Base-by-base conservation (phyloP, 2,797 vertebrate genomes). In the Enteromius viviparus region DNA sequence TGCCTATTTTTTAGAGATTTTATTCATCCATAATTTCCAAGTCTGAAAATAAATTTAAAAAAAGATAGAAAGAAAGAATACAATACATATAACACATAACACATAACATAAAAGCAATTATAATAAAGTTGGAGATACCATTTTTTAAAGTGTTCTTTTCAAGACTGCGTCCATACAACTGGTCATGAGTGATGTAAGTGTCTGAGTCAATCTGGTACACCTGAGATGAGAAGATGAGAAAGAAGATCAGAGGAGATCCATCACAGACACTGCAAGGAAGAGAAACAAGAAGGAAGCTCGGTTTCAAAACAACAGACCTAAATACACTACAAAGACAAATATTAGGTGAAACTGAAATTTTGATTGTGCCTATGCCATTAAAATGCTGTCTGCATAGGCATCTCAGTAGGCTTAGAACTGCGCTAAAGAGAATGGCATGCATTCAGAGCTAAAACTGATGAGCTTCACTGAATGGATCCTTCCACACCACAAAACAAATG, bases 131-230 rank as follows among this genome's bases (percentile, higher is more conserved):
- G 8, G 19, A 26, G 29, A 91, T 86, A 96, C 95, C 95, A 0
- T 95, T 93, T 89, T 95, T 95, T 3, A 96, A 89, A 7, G 95
- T 95, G 87, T 96, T 95, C 90, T 94, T 95, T 70, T 93, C 95
- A 89, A 97, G 87, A 81, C 92, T 92, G 90, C 95, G 94, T 80
- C 96, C 96, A 0, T 94, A 96, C 84, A 94, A 93, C 89, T 96
- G 95, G 87, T 96, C 95, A 51, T 95, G 91, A 0, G 90, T 94
- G 87, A 96, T 94, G 2, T 95, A 96, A 88, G 85, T 92, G 86
- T 94, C 94, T 5, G 94, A 94, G 80, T 91, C 92, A 82, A 92
- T 75, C 0, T 96, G 94, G 91, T 96, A 96, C 84, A 96, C 95
- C 96, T 97, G 91, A 58, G 86, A 23, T n/a, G 62, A 82, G 62